These are phyloP conservation scores for Lates calcarifer DNA, from an alignment of 2,113 vertebrate genomes.

Conservation along the genomic window DNA sequence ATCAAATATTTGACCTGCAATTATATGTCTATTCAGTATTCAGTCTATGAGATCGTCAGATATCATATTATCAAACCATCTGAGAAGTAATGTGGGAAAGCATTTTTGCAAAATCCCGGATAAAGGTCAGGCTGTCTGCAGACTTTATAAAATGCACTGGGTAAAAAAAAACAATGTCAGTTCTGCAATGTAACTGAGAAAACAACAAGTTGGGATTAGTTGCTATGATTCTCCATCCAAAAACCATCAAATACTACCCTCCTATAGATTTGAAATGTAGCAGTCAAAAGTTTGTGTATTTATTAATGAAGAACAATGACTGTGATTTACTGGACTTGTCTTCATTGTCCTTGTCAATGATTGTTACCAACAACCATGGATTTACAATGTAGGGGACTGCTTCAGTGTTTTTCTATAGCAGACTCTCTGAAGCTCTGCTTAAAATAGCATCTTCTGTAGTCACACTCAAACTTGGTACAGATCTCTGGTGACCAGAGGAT, in stretches of 20 bases:
- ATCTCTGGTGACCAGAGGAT: background rate
- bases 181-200: background rate
- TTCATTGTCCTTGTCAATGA: background rate
- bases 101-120: background rate
- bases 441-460: no score
- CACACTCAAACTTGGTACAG: background rate
- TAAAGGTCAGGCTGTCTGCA: background rate
- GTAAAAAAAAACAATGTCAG: background rate
- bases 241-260: background rate
- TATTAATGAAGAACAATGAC: background rate
- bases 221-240: background rate
- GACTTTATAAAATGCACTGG: constrained; percentile 7
- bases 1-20: background rate
- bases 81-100: background rate
- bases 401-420: background rate
- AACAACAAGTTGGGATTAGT: background rate
- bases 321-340: background rate
- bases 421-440: background rate
- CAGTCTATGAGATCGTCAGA: background rate
- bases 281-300: background rate
- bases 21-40: constrained; percentile 9
- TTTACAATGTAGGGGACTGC: background rate
- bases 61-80: background rate
- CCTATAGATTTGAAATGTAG: background rate
- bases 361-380: background rate